Conservation (phyloP, 2,888 invertebrate genomes). For the Elmis aenea region DNA sequence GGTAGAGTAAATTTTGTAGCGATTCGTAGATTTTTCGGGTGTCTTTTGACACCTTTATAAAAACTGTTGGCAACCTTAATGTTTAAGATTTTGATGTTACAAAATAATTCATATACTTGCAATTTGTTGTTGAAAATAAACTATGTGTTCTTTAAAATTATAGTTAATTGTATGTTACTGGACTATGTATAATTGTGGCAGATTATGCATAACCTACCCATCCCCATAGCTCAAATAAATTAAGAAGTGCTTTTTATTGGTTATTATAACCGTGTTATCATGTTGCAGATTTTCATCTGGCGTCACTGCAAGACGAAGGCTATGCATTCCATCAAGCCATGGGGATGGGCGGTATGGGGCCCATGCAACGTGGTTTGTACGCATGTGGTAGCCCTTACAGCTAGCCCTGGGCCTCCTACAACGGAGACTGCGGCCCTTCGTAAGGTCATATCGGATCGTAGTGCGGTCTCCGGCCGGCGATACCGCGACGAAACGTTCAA, state of each 20-base stretch:
- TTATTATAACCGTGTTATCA: constrained; percentile 13
- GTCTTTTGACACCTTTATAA: too few relatives aligned
- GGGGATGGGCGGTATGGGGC: constrained; percentile 51
- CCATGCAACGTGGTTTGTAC: constrained; percentile 50
- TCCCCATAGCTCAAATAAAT: constrained; percentile 12
- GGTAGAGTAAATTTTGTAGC: too few relatives aligned
- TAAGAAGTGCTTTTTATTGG: constrained; percentile 2
- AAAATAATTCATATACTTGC: too few relatives aligned
- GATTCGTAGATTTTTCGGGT: too few relatives aligned
- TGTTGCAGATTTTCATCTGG: constrained; percentile 51
- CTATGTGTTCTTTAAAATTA: too few relatives aligned
- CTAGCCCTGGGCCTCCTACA: constrained; percentile 52
- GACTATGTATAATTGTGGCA: too few relatives aligned
- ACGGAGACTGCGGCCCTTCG: constrained; percentile 49
- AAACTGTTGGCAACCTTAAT: too few relatives aligned
- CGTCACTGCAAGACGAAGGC: constrained; percentile 51
- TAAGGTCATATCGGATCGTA: constrained; percentile 42
- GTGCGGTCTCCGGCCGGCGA: constrained; percentile 45
- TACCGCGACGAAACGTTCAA: constrained; percentile 34
- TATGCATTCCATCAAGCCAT: constrained; percentile 52
- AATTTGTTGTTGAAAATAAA: too few relatives aligned
- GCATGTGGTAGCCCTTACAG: constrained; percentile 51
- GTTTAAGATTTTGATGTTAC: too few relatives aligned
- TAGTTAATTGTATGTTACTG: too few relatives aligned
- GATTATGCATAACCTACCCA: too few relatives aligned